A percentile compares a stretch with the other conserved stretches of the same genome.
phyloP scores from a whole-genome alignment of 2,888 invertebrate genomes.

The Dicranocentrus wangi region DNA sequence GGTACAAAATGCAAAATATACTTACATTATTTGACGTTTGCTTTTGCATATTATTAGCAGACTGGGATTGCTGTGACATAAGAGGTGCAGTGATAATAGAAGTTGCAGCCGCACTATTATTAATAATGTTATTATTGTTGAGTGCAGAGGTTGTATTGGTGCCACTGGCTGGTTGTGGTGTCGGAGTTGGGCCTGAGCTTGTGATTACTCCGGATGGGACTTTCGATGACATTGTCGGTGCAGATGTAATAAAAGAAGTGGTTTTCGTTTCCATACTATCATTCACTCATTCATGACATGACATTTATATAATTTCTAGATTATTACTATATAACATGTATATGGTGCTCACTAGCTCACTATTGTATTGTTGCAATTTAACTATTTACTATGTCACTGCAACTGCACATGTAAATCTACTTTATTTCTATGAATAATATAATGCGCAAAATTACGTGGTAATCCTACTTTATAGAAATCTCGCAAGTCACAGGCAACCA shows the following conservation, averaged over 20 bases:
- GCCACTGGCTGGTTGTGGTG: slow-evolving; percentile 9
- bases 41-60: slow-evolving; percentile 7
- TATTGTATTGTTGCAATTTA: too few relatives aligned
- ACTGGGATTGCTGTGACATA: slow-evolving; percentile 19
- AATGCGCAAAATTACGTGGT: too few relatives aligned
- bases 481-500: too few relatives aligned
- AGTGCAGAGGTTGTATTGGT: background rate
- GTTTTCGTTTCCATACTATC: slow-evolving; percentile 12
- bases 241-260: background rate
- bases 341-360: too few relatives aligned
- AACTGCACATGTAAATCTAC: too few relatives aligned
- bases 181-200: background rate
- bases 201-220: slow-evolving; percentile 9
- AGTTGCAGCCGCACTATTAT: slow-evolving; percentile 28
- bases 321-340: background rate
- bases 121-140: slow-evolving; percentile 16
- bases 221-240: slow-evolving; percentile 17
- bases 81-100: slow-evolving; percentile 37
- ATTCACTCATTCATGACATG: background rate
- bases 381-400: too few relatives aligned
- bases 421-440: too few relatives aligned
- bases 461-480: too few relatives aligned
- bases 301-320: background rate
- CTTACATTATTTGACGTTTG: slow-evolving; percentile 27
- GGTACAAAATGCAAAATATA: too few relatives aligned